A percentile compares a stretch with the other conserved stretches of the same genome.
These are phyloP conservation scores for Calameuta filiformis DNA, from an alignment of 2,888 invertebrate genomes.

Conservation along the genomic window DNA sequence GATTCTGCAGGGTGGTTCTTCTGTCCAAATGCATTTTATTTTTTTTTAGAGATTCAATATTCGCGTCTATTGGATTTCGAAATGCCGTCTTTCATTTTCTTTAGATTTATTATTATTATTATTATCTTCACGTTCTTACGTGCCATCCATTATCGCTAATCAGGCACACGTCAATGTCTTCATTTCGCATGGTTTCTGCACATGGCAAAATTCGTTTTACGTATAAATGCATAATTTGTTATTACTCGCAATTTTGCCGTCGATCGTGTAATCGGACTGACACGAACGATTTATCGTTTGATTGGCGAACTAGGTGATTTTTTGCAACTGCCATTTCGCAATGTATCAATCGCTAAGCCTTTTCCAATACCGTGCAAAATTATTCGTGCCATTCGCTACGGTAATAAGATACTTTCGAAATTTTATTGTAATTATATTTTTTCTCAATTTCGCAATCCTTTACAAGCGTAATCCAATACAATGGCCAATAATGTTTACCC, in stretches of 20 bases:
- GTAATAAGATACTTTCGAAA: background rate
- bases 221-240: background rate
- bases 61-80: background rate
- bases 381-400: background rate
- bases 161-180: background rate
- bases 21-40: slow-evolving; percentile 8
- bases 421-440: background rate
- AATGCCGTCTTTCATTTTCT: background rate
- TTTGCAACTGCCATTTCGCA: background rate
- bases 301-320: background rate
- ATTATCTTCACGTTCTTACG: background rate
- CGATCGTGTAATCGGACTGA: background rate
- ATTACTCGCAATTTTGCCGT: background rate
- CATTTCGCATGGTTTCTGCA: background rate
- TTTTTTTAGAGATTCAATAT: background rate
- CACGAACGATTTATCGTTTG: background rate
- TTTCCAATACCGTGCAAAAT: background rate
- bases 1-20: slow-evolving; percentile 26
- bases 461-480: background rate
- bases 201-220: background rate
- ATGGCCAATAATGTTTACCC: background rate
- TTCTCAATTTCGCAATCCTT: background rate
- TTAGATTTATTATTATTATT: background rate
- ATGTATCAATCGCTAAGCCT: background rate
- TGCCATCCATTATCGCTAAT: background rate